phyloP scores from a whole-genome alignment of 2,888 invertebrate species.

The Drosophila bunnanda region DNA sequence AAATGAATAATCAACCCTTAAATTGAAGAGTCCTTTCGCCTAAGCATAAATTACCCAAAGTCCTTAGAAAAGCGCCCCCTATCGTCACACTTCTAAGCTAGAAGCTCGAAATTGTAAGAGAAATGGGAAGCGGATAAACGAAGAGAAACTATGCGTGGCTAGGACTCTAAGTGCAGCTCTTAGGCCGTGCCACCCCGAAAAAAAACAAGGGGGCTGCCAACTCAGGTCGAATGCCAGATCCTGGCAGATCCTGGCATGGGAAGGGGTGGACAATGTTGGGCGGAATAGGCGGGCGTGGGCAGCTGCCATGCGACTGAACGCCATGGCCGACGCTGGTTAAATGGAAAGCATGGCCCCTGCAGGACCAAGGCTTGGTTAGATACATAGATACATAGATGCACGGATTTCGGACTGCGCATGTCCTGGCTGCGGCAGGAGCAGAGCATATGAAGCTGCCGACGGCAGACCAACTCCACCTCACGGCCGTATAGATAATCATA shows the following conservation, averaged over 20 bases:
- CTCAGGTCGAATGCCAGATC: slow-evolving; percentile 31
- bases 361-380: slow-evolving; percentile 52
- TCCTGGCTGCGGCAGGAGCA: slow-evolving; percentile 25
- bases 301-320: slow-evolving; percentile 64
- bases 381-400: slow-evolving; percentile 35
- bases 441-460: slow-evolving; percentile 51
- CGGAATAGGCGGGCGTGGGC: slow-evolving; percentile 54
- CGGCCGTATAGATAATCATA: slow-evolving; percentile 64
- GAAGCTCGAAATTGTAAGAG: slow-evolving; percentile 26
- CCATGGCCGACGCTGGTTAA: slow-evolving; percentile 74
- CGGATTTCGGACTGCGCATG: slow-evolving; percentile 57
- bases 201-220: slow-evolving; percentile 52
- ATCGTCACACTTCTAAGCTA: slow-evolving; percentile 46
- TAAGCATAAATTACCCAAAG: slow-evolving; percentile 18
- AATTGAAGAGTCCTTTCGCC: background rate
- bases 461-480: slow-evolving; percentile 54
- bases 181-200: slow-evolving; percentile 38
- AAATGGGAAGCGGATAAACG: slow-evolving; percentile 64
- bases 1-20: slow-evolving; percentile 2
- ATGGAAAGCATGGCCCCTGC: slow-evolving; percentile 73
- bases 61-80: slow-evolving; percentile 65
- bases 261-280: slow-evolving; percentile 8
- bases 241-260: slow-evolving; percentile 1
- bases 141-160: slow-evolving; percentile 62
- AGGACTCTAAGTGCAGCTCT: slow-evolving; percentile 51